Evolutionary conservation across 2,888 invertebrate genomes (phyloP).

Genomic region (Brachylomia viminalis): DNA sequence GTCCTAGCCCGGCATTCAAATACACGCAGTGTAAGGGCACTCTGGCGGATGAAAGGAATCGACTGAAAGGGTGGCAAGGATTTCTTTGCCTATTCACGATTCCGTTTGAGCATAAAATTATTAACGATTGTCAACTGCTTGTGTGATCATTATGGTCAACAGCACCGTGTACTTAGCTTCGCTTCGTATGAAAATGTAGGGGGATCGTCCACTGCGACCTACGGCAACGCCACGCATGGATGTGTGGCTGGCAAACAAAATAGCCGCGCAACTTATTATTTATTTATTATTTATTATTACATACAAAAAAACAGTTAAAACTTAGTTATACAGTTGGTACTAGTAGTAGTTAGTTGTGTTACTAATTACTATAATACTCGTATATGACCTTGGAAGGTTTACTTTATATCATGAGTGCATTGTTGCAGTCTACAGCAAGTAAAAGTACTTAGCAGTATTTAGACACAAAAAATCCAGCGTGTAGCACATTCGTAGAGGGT

Average conservation of each 20-base stretch:
- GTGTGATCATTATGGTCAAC: background rate
- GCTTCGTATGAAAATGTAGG: background rate
- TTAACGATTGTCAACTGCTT: background rate
- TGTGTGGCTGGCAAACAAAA: background rate
- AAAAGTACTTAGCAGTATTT: too few relatives aligned
- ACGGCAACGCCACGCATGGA: too few relatives aligned
- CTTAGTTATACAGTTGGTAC: too few relatives aligned
- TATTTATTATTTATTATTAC: too few relatives aligned
- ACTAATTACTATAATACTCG: too few relatives aligned
- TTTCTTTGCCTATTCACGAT: background rate
- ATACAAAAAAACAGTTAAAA: too few relatives aligned
- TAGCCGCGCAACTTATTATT: background rate
- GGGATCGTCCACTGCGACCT: background rate
- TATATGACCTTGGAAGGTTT: too few relatives aligned
- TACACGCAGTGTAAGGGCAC: slow-evolving; percentile 24
- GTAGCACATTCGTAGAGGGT: slow-evolving; percentile 4
- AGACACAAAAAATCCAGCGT: background rate
- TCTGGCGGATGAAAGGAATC: slow-evolving; percentile 34
- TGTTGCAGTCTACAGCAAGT: too few relatives aligned
- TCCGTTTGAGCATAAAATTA: background rate
- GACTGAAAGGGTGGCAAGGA: slow-evolving; percentile 11
- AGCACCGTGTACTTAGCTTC: background rate
- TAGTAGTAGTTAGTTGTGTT: too few relatives aligned
- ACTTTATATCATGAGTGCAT: too few relatives aligned
- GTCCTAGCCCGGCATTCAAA: slow-evolving; percentile 32